These are phyloP conservation scores for Drosophila serrata DNA, from an alignment of 1,140 invertebrate species.

Conservation along the genomic window DNA sequence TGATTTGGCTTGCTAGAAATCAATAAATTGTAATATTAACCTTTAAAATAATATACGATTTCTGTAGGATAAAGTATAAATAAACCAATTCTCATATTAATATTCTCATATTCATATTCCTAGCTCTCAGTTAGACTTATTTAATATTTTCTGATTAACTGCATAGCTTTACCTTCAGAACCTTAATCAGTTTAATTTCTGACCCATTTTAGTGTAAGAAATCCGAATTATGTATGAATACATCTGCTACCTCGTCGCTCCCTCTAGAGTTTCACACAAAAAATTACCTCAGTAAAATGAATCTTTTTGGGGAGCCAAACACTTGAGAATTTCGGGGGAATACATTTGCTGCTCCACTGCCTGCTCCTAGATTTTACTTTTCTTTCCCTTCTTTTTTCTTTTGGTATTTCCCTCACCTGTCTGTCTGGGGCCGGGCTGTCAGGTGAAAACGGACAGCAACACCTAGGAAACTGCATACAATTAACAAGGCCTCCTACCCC, in stretches of 20 bases:
- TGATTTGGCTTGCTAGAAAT: neutral
- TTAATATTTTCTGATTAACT: neutral
- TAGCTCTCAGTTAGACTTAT: neutral
- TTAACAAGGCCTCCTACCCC: slow-evolving; percentile 52
- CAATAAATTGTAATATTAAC: neutral
- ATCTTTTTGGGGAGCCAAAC: slow-evolving; percentile 17
- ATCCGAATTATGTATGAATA: slow-evolving; percentile 48
- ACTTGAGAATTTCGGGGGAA: slow-evolving; percentile 40
- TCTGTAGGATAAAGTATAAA: neutral
- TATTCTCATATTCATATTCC: too few relatives aligned
- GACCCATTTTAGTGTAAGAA: slow-evolving; percentile 36
- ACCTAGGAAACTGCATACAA: slow-evolving; percentile 77
- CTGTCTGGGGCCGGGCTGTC: slow-evolving; percentile 35
- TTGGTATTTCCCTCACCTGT: slow-evolving; percentile 30
- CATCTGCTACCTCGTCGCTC: slow-evolving; percentile 9
- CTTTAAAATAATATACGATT: neutral
- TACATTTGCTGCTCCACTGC: slow-evolving; percentile 6
- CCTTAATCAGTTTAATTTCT: slow-evolving; percentile 29
- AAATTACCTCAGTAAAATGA: slow-evolving; percentile 47
- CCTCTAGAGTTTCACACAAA: slow-evolving; percentile 32
- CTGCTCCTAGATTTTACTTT: neutral
- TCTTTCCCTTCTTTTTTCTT: slow-evolving; percentile 1
- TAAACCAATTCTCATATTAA: neutral
- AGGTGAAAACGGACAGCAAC: slow-evolving; percentile 45
- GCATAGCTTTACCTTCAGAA: neutral